Base-by-base conservation (phyloP, 2,113 vertebrate genomes). In the Gadus macrocephalus region DNA sequence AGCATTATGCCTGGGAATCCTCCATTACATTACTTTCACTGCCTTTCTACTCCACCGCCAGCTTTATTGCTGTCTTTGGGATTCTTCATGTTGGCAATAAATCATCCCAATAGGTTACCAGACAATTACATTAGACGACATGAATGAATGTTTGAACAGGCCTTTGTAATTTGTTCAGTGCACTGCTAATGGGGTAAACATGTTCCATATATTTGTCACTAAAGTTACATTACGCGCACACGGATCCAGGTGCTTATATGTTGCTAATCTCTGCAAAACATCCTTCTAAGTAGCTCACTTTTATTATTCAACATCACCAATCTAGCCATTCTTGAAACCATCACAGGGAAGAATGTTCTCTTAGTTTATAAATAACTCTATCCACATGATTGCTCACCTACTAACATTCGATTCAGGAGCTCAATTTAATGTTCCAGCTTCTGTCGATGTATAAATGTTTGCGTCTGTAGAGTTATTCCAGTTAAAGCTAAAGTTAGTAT, bases 21-120 rank as follows among this genome's bases (percentile, higher is more conserved):
- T 60, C 58, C 58, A 20, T 60, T 60, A 60, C 20, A 20, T 60
- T 60, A 19, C 58, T 60, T 60, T 60, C 58, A 60, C 58, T 60
- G 19, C 58, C 53, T 55, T 55, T 55, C 53, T 55, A 14, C 53
- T 55, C 53, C 5, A 60, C n/a, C 16, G 17, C 3, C 58, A 20
- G 58, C 58, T 60, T 19, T 60, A 20, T 60, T 19, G n/a, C 58
- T 19, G 58, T 60, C 58, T 9, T 60, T 60, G 17, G 17, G 58
- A n/a, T 60, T 60, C 58, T 20, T 60, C 58, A 20, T 60, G 58
- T n/a, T 12, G n/a, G n/a, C 16, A 60, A 20, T 60, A 60, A 60
- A 60, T 20, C 58, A 60, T 35, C 6, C 31, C 31, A 35, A 35
- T 35, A 1, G 4, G 2, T 7, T 35, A 35, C 31, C 31, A 35